Base-by-base conservation (phyloP, 2,113 vertebrate genomes). In the Pseudolaguvia tuberculata region DNA sequence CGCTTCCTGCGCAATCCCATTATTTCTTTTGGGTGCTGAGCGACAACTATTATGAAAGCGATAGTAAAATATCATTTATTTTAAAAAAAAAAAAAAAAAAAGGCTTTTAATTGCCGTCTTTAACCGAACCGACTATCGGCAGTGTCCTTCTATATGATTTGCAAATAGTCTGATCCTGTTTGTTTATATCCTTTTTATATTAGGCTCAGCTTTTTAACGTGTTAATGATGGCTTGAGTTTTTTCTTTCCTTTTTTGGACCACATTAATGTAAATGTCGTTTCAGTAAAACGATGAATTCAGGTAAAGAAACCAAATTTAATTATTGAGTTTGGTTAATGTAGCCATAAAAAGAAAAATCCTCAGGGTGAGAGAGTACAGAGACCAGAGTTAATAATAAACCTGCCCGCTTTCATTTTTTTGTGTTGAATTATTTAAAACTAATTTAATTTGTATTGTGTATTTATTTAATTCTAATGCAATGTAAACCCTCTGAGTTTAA, bases 281-380 rank as follows among this genome's bases (percentile, higher is more conserved):
- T 29, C 42, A 71, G 70, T 29, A 48, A 59, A 42, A 72, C 70
- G 70, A 72, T 48, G 70, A 72, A 72, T 72, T 72, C 70, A 72
- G 70, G 70, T 72, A 72, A 72, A 72, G 70, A 72, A 71, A 72
- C 70, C 70, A 72, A 72, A 72, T 72, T 58, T 72, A 42, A 58
- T 47, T 72, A 55, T 66, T 72, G 42, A 72, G 70, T 72, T 72
- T 72, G 70, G 70, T 72, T 72, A 59, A 72, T 72, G 70, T 72
- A 72, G 70, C 70, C 70, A 72, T 72, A 72, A 72, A 72, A 45
- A 66, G 42, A 48, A 20, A 72, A 58, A 72, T 72, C 55, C 70
- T 72, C 70, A 72, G 70, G 70, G 70, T 72, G 70, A 72, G 70
- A 72, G 70, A 72, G 69, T 57, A 72, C 70, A 72, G 55, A 72